Percentiles rank a stretch among this genome's conserved stretches.
phyloP scores from a whole-genome alignment of 2,888 invertebrate species.

The Drosophila nr. fundita region DNA sequence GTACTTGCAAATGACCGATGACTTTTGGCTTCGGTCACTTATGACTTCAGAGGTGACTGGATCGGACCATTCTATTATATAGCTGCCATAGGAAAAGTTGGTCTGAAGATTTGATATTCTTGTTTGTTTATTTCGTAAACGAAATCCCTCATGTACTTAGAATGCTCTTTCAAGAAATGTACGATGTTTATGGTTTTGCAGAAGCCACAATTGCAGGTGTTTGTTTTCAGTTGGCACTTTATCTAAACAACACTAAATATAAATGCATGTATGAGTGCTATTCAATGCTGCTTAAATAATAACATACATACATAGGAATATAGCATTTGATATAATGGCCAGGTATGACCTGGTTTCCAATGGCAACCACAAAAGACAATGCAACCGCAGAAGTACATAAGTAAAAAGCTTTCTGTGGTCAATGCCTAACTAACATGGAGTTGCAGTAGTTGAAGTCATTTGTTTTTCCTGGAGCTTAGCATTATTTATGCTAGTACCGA shows the following conservation, averaged over 20 bases:
- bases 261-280: background rate
- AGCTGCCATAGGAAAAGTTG: background rate
- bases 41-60: background rate
- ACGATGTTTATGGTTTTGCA: background rate
- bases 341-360: conserved; percentile 41
- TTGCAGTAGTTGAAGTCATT: conserved; percentile 18
- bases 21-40: background rate
- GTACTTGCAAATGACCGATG: too few relatives aligned
- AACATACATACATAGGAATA: background rate
- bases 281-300: background rate
- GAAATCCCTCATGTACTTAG: background rate
- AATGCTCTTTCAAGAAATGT: background rate
- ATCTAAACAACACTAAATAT: conserved; percentile 30
- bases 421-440: conserved; percentile 11
- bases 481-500: conserved; percentile 62
- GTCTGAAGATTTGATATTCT: background rate
- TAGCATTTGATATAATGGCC: conserved; percentile 42
- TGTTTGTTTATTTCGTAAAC: background rate
- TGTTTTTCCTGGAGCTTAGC: conserved; percentile 31
- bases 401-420: conserved; percentile 64
- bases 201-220: conserved; percentile 10
- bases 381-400: conserved; percentile 56
- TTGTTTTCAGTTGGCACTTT: conserved; percentile 11
- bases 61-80: background rate
- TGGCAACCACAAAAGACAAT: conserved; percentile 49